Evolutionary conservation across 2,797 vertebrate genomes (phyloP).

Genomic region (Psittacula derbiana): DNA sequence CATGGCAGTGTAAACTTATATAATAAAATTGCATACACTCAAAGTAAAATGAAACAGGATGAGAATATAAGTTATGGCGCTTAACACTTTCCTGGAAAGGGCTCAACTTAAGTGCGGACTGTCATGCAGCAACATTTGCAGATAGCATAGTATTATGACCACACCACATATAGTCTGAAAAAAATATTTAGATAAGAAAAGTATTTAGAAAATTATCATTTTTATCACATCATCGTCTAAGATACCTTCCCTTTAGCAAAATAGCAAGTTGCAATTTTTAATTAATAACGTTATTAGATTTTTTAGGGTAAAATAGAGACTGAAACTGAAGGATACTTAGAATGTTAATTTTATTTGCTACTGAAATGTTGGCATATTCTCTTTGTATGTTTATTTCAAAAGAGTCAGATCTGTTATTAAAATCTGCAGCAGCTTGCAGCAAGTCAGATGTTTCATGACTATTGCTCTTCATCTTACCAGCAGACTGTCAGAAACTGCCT

Average conservation of each 20-base stretch:
- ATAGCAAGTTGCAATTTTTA: background rate
- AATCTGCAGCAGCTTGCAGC: background rate
- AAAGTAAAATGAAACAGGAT: background rate
- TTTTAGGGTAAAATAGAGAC: background rate
- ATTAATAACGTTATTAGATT: background rate
- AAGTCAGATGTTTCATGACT: background rate
- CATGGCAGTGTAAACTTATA: background rate
- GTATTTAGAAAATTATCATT: background rate
- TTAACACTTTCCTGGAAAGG: background rate
- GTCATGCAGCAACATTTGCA: background rate
- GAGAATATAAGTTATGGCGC: background rate
- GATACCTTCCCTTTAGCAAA: background rate
- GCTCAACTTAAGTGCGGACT: background rate
- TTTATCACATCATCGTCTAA: background rate
- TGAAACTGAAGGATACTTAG: background rate
- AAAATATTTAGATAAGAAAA: background rate
- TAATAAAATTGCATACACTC: background rate
- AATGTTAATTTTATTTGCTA: background rate
- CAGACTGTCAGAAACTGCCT: slow-evolving; percentile 18
- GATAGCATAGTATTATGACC: background rate
- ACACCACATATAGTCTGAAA: background rate
- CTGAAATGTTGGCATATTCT: background rate
- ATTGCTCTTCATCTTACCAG: background rate
- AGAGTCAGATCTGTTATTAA: background rate
- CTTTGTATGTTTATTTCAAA: background rate